These are phyloP conservation scores for Eretmocerus hayati DNA, from an alignment of 2,888 invertebrate species.

Conservation along the genomic window DNA sequence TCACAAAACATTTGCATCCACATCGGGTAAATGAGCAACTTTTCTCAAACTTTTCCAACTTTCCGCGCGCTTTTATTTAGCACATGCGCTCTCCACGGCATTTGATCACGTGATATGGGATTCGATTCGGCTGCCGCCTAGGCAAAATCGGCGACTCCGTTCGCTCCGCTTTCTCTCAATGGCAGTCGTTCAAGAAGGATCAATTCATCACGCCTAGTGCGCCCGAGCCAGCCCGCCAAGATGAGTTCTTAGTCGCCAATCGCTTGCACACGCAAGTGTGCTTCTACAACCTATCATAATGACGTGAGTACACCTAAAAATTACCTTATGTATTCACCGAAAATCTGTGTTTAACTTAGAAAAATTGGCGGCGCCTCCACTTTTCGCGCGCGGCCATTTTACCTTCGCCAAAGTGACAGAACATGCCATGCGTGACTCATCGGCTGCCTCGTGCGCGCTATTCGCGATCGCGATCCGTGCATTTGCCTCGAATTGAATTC, in stretches of 20 bases:
- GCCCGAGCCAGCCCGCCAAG: constrained; percentile 48
- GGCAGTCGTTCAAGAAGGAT: constrained; percentile 15
- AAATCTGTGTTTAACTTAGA: background rate
- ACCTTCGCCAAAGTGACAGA: constrained; percentile 3
- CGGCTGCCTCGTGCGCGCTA: background rate
- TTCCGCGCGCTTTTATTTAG: too few species aligned
- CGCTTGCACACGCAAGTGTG: constrained; percentile 69
- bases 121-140: too few species aligned
- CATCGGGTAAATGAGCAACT: too few species aligned
- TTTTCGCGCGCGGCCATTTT: background rate
- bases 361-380: background rate
- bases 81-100: too few species aligned
- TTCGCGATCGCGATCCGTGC: too few species aligned
- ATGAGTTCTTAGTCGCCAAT: constrained; percentile 68
- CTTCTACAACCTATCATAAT: constrained; percentile 57
- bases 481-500: too few species aligned
- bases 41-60: too few species aligned
- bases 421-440: background rate
- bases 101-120: too few species aligned
- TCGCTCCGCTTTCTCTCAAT: constrained; percentile 22
- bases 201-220: background rate
- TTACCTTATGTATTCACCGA: too few species aligned
- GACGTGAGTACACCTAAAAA: constrained; percentile 55
- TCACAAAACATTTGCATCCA: too few species aligned
- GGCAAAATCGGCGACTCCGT: too few species aligned